These are phyloP conservation scores for Odocoileus hemionus DNA, from an alignment of 2,113 vertebrate genomes.

Conservation along the genomic window DNA sequence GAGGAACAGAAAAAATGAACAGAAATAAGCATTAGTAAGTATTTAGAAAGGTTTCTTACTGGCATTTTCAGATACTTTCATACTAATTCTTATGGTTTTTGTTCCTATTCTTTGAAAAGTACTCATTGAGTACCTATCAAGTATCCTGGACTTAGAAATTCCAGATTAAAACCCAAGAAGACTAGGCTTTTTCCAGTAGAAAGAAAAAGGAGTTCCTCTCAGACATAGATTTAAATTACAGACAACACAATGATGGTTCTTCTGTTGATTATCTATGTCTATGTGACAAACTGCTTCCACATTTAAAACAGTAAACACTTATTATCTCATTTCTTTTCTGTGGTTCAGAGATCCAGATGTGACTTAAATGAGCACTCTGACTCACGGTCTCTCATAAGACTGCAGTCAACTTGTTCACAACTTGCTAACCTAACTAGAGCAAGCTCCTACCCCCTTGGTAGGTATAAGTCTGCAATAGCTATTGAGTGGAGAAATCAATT, in stretches of 20 bases:
- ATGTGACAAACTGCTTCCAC: background rate
- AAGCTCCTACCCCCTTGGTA: background rate
- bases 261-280: background rate
- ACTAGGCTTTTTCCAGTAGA: background rate
- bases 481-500: background rate
- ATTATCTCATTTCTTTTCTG: background rate
- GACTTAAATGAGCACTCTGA: background rate
- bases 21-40: background rate
- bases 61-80: background rate
- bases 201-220: background rate
- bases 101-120: background rate
- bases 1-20: conserved; percentile 42
- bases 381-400: background rate
- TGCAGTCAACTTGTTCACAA: background rate
- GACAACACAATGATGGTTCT: background rate
- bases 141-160: background rate
- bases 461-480: background rate
- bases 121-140: background rate
- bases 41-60: background rate
- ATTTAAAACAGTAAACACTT: background rate
- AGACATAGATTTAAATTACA: background rate
- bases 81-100: background rate
- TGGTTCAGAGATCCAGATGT: background rate
- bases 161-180: background rate
- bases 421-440: background rate